Base-by-base conservation (phyloP, 1,140 invertebrate genomes). In the Conus ventricosus region DNA sequence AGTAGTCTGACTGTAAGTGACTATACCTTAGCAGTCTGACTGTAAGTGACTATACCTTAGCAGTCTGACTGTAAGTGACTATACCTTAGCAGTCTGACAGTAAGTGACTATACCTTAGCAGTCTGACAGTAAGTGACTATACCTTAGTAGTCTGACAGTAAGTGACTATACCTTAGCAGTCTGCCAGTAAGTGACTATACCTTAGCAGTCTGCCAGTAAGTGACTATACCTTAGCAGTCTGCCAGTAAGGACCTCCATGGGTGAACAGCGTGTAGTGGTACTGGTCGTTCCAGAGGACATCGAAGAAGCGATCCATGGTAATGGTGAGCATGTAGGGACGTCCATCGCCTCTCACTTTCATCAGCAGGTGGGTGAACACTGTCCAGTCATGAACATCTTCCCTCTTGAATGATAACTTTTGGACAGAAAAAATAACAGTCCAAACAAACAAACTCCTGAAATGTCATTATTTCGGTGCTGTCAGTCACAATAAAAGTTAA, bases 241-340 rank as follows among this genome's bases (percentile, higher is more conserved):
- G 98, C 99, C 99, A 99, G 94, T 99, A 99, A 13, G 99, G 99
- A 0, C 99, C 99, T 80, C 99, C 99, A 95, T 98, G 96, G 0
- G 99, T 99, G 93, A 97, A 98, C 0, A 99, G 93, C 0, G 97
- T 96, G 95, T 97, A 99, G 91, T 97, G 96, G 94, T 97, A 98
- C 25, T 97, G 96, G 95, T 99, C 97, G 94, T 98, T 97, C 97
- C 97, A 98, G 20, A 96, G 96, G 15, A 98, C 94, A 94, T 99
- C 98, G 92, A 96, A 97, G 85, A 96, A 96, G 20, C 97, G 97
- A 55, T 94, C 90, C 88, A 93, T 96, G 71, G 96, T 95, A 83
- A 99, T 94, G 95, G 97, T 98, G 27, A 99, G 93, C 89, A 97
- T 94, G 94, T 99, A 99, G 10, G 96, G 96, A 85, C 99, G 96